A percentile compares a stretch with the other conserved stretches of the same genome.
Evolutionary conservation across 1,140 invertebrate genomes (phyloP).

Genomic region (Aphis craccivora): DNA sequence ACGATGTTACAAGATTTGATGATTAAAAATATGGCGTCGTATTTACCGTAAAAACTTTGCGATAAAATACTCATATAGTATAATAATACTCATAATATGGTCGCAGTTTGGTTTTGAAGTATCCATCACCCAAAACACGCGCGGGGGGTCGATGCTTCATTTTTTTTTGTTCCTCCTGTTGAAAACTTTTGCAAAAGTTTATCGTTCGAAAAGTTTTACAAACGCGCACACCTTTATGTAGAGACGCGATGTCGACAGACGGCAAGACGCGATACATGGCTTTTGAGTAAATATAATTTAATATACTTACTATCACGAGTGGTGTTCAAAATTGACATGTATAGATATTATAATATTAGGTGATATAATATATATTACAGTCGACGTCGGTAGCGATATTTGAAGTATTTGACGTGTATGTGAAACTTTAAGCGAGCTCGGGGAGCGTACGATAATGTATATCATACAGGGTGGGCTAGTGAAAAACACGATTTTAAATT

Average conservation of each 20-base stretch:
- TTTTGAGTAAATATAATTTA: slow-evolving; percentile 12
- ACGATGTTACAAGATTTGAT: neutral
- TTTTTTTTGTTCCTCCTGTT: neutral
- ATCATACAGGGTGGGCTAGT: neutral
- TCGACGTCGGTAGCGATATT: neutral
- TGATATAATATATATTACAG: neutral
- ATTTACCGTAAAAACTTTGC: neutral
- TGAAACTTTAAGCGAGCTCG: neutral
- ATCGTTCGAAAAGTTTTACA: slow-evolving; percentile 34
- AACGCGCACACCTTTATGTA: neutral
- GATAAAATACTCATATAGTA: neutral
- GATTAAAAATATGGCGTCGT: neutral
- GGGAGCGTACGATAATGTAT: neutral
- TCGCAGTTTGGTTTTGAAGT: slow-evolving; percentile 30
- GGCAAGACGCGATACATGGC: neutral
- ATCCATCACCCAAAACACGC: neutral
- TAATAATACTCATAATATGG: slow-evolving; percentile 38
- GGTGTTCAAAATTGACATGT: neutral
- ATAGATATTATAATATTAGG: neutral
- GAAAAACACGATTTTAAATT: neutral
- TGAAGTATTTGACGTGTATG: neutral
- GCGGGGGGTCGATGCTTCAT: neutral
- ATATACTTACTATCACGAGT: neutral
- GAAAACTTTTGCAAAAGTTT: slow-evolving; percentile 33
- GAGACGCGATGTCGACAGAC: neutral